Percentiles rank a stretch among this genome's conserved stretches.
These are phyloP conservation scores for Microchrysa polita DNA, from an alignment of 2,888 invertebrate species.

Conservation along the genomic window DNA sequence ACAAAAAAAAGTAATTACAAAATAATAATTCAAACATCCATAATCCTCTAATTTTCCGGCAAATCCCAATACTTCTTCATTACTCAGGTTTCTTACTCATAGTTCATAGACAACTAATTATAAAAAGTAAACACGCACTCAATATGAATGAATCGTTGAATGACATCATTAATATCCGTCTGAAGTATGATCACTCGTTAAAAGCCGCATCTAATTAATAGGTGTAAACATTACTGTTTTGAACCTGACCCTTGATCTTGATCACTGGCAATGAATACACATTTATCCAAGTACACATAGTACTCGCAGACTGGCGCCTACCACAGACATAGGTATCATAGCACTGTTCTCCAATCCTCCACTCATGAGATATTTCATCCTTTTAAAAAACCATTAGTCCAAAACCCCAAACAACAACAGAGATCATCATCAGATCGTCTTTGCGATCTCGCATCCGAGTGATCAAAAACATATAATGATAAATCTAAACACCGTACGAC, in stretches of 20 bases:
- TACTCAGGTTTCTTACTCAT: too few species aligned
- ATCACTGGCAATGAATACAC: background rate
- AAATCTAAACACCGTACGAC: slow-evolving; percentile 45
- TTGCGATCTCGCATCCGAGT: slow-evolving; percentile 4
- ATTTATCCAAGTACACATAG: background rate
- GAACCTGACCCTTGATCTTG: slow-evolving; percentile 21
- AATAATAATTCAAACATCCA: too few species aligned
- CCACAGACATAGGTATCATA: slow-evolving; percentile 13
- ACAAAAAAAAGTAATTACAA: too few species aligned
- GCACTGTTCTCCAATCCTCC: slow-evolving; percentile 5
- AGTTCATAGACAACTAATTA: too few species aligned
- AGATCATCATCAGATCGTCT: background rate
- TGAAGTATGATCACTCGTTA: slow-evolving; percentile 7
- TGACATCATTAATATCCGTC: slow-evolving; percentile 7
- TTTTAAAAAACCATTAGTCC: slow-evolving; percentile 38
- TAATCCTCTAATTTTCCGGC: too few species aligned
- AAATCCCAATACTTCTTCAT: too few species aligned
- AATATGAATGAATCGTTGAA: slow-evolving; percentile 12
- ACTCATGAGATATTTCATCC: slow-evolving; percentile 34
- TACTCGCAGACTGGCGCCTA: slow-evolving; percentile 30
- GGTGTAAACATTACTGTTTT: slow-evolving; percentile 42
- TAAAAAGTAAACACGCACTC: background rate
- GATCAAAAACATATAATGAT: slow-evolving; percentile 46
- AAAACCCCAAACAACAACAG: background rate
- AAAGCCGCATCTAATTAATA: slow-evolving; percentile 40